A percentile compares a stretch with the other conserved stretches of the same genome.
Evolutionary conservation across 2,888 invertebrate genomes (phyloP).

Genomic region (Lepeophtheirus nordmannii): DNA sequence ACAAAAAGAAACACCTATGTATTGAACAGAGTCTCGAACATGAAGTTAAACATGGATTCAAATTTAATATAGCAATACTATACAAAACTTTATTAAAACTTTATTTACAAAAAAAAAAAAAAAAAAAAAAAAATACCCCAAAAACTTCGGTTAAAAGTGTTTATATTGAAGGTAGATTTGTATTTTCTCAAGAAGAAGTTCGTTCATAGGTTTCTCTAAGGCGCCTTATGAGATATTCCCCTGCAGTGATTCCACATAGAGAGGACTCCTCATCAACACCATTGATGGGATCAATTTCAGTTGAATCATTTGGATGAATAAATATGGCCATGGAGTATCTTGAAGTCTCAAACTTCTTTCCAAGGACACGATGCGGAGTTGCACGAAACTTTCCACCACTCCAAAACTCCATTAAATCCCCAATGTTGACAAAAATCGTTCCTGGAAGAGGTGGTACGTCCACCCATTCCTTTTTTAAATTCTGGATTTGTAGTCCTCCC

Average conservation of each 20-base stretch:
- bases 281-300: background rate
- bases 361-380: conserved; percentile 10
- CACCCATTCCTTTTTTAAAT: conserved; percentile 4
- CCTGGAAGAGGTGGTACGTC: conserved; percentile 7
- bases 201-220: background rate
- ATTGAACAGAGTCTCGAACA: too few relatives aligned
- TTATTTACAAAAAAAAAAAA: too few relatives aligned
- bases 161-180: too few relatives aligned
- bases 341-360: background rate
- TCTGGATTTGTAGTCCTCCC: conserved; percentile 5
- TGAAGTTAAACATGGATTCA: too few relatives aligned
- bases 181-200: background rate
- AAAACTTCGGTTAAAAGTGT: too few relatives aligned
- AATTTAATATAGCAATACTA: too few relatives aligned
- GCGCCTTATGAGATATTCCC: background rate
- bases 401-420: conserved; percentile 14
- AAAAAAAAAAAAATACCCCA: too few relatives aligned
- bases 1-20: too few relatives aligned
- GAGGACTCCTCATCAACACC: background rate
- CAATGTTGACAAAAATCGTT: conserved; percentile 16
- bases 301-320: conserved; percentile 17
- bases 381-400: conserved; percentile 5
- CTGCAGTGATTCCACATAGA: conserved; percentile 5
- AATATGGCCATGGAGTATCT: conserved; percentile 13
- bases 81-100: too few relatives aligned